Evolutionary conservation across 2,888 invertebrate species (phyloP).

Genomic region (Amblyteles armatorius): DNA sequence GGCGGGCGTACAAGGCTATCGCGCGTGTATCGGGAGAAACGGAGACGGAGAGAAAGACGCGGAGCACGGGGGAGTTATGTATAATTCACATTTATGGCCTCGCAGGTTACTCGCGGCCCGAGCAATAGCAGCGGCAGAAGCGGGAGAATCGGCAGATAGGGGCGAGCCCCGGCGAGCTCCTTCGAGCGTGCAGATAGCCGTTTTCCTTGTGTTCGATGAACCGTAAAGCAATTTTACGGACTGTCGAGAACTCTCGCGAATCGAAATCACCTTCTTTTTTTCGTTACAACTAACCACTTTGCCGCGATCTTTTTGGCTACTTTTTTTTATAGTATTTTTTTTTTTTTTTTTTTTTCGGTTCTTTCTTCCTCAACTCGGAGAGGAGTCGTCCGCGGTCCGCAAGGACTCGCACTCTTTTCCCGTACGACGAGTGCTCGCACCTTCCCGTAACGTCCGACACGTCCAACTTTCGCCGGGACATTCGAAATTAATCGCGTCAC

Average conservation of each 20-base stretch:
- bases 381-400: conserved; percentile 39
- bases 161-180: conserved; percentile 68
- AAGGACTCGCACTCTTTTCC: conserved; percentile 24
- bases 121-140: conserved; percentile 44
- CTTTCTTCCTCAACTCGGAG: conserved; percentile 46
- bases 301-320: conserved; percentile 61
- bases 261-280: conserved; percentile 68
- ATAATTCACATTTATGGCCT: conserved; percentile 67
- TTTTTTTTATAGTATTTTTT: conserved; percentile 21
- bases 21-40: conserved; percentile 29
- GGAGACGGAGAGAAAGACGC: background rate
- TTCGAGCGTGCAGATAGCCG: conserved; percentile 71
- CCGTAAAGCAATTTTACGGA: conserved; percentile 73
- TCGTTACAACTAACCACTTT: conserved; percentile 68
- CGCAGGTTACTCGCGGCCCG: conserved; percentile 70
- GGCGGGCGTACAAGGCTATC: conserved; percentile 53
- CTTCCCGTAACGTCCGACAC: conserved; percentile 4
- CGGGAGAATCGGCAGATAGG: conserved; percentile 57
- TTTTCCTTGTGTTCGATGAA: conserved; percentile 73
- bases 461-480: conserved; percentile 42
- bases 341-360: conserved; percentile 27
- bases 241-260: conserved; percentile 73
- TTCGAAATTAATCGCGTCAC: conserved; percentile 42
- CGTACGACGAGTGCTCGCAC: conserved; percentile 18
- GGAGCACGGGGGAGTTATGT: conserved; percentile 25